These are phyloP conservation scores for Triplophysa tibetana DNA, from an alignment of 2,113 vertebrate genomes.

Conservation along the genomic window DNA sequence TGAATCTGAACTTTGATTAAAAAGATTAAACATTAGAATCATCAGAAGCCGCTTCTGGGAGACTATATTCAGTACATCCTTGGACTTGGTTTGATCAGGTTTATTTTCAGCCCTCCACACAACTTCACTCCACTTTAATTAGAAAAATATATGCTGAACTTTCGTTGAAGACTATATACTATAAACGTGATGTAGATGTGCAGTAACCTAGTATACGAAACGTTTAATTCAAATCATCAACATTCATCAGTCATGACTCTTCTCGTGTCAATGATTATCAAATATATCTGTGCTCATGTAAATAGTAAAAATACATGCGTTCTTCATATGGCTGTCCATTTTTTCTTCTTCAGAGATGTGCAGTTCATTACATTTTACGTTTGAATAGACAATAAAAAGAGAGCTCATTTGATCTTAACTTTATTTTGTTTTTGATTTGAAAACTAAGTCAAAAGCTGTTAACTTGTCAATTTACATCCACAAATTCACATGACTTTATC, in stretches of 20 bases:
- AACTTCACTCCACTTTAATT: neutral
- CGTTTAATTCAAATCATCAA: neutral
- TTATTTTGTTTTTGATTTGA: constrained; percentile 61
- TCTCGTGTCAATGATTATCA: neutral
- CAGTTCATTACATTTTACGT: constrained; percentile 36
- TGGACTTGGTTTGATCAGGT: neutral
- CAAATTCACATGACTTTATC: constrained; percentile 70
- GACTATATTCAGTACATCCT: neutral
- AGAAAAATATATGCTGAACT: too few relatives aligned
- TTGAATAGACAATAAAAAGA: constrained; percentile 69
- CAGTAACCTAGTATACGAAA: neutral
- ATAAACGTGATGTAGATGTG: neutral
- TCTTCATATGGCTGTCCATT: constrained; percentile 7
- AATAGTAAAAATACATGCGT: neutral
- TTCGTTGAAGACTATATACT: too few relatives aligned
- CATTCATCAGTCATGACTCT: neutral
- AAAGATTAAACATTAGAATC: too few relatives aligned
- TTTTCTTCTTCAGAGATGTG: neutral
- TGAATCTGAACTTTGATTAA: too few relatives aligned
- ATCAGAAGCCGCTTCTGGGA: neutral
- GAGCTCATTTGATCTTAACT: constrained; percentile 68
- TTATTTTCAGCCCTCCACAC: neutral
- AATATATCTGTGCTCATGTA: neutral
- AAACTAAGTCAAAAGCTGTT: constrained; percentile 61
- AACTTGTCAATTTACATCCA: constrained; percentile 71